Percentiles rank a stretch among this genome's conserved stretches.
phyloP scores from a whole-genome alignment of 2,797 vertebrate genomes.

The Myotis daubentonii region DNA sequence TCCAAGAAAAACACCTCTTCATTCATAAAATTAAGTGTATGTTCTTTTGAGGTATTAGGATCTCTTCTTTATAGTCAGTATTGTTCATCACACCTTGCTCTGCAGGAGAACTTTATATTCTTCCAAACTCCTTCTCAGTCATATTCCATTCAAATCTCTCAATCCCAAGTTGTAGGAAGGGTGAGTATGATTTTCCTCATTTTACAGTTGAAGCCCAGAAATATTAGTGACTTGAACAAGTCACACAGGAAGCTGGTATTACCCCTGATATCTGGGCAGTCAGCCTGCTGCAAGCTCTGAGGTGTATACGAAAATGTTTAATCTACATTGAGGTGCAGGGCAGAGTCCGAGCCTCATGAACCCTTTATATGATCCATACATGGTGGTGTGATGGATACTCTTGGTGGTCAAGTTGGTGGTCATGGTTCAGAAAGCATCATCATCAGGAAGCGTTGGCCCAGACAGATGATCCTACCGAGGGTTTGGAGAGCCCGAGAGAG shows the following conservation, averaged over 20 bases:
- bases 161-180: neutral
- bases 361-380: accelerated
- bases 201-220: neutral
- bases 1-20: neutral
- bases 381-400: neutral
- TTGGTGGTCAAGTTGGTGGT: neutral
- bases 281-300: neutral
- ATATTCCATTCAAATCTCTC: neutral
- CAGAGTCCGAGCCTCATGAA: neutral
- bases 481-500: neutral
- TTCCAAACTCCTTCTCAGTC: neutral
- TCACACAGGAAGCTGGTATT: neutral
- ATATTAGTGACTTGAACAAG: neutral
- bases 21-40: neutral
- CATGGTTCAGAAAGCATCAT: neutral
- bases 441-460: neutral
- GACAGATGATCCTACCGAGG: neutral
- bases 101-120: neutral
- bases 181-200: neutral
- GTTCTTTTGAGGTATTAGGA: neutral
- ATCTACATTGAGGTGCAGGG: neutral
- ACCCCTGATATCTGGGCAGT: neutral
- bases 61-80: neutral
- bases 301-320: neutral
- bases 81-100: neutral